Percentiles rank a stretch among this genome's conserved stretches.
Evolutionary conservation across 2,797 vertebrate genomes (phyloP).

Genomic region (Xenopus petersii): DNA sequence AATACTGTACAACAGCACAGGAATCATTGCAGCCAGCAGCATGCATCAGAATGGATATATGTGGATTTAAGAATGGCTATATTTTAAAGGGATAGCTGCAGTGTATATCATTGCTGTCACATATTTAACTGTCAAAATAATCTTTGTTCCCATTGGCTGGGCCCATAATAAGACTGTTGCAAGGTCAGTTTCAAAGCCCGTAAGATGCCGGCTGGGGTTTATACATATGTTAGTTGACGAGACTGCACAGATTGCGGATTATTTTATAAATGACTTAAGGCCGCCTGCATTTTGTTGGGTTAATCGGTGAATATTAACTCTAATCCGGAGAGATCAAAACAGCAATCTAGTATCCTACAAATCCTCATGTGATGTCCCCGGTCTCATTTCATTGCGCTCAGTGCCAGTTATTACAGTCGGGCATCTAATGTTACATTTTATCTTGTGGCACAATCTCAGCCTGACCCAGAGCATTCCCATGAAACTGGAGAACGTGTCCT

Average conservation of each 20-base stretch:
- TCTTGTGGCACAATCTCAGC: not conserved
- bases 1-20: no score
- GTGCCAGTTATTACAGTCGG: conserved; percentile 2
- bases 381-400: conserved; percentile 8
- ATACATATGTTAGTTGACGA: conserved; percentile 28
- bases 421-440: conserved; percentile 5
- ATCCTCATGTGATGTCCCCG: conserved; percentile 23
- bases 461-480: not conserved
- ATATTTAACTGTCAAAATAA: no score
- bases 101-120: no score
- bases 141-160: no score
- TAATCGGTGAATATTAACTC: conserved; percentile 31
- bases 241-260: conserved; percentile 24
- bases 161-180: not conserved
- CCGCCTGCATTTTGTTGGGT: conserved; percentile 24
- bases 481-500: not conserved
- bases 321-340: conserved; percentile 33
- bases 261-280: conserved; percentile 43
- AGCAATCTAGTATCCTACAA: conserved; percentile 27
- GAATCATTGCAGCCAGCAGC: no score
- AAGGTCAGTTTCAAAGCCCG: not conserved
- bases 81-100: no score
- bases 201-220: not conserved
- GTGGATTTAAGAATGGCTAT: no score
- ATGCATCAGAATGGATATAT: no score